These are phyloP conservation scores for Petrolisthes cinctipes DNA, from an alignment of 2,888 invertebrate genomes.

Conservation along the genomic window DNA sequence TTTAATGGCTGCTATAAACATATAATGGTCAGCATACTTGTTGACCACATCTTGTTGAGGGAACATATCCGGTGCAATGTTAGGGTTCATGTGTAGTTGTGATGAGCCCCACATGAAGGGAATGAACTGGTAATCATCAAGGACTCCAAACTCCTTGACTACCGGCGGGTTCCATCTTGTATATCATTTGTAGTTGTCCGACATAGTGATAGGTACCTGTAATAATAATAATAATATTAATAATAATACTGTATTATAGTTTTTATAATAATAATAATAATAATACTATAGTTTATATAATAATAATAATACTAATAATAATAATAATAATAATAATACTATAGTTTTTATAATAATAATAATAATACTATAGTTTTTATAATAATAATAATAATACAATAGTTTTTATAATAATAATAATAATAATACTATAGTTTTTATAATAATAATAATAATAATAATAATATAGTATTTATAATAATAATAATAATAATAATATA, in stretches of 20 bases:
- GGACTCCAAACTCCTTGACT: conserved; percentile 99
- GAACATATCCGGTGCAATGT: conserved; percentile 88
- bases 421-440: background rate
- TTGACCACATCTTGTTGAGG: conserved; percentile 83
- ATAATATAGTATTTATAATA: background rate
- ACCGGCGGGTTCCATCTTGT: conserved; percentile 99
- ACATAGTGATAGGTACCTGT: conserved; percentile 85
- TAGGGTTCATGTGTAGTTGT: conserved; percentile 87
- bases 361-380: too few species aligned
- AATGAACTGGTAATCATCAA: conserved; percentile 98
- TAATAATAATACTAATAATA: too few species aligned
- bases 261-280: too few species aligned
- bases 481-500: background rate
- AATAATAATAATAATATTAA: conserved; percentile 39
- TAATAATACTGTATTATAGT: too few species aligned
- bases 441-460: background rate
- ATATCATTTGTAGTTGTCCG: conserved; percentile 90
- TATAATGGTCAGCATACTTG: conserved; percentile 78
- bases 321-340: too few species aligned
- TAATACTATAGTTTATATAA: too few species aligned
- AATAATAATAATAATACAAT: background rate
- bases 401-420: background rate
- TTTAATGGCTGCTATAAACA: conserved; percentile 93
- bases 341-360: too few species aligned
- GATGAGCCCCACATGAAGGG: conserved; percentile 99